Base-by-base conservation (phyloP, 2,888 invertebrate genomes). In the Carpatolechia fugitivella region DNA sequence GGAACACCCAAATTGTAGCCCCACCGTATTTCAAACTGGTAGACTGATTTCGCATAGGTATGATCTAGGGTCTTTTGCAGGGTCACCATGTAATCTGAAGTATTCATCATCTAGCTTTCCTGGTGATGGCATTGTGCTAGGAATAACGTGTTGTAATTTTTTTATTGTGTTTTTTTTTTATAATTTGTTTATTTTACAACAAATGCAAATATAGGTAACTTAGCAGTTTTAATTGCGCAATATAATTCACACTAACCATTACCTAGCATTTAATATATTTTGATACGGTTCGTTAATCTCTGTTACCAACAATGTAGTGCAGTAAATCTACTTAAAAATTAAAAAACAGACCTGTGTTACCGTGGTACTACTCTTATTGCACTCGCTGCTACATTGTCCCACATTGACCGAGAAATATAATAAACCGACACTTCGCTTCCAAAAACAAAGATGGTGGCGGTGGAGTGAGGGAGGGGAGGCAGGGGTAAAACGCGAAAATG, bases 371-470 rank as follows among this genome's bases (percentile, higher is more conserved):
- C n/a, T n/a, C n/a, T 11, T 8, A 41, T 18, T 3, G 35, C n/a
- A 18, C 11, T 41, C 13, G 51, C 54, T 61, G 70, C 66, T 70
- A 67, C 65, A 65, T 16, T 31, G 31, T 31, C 40, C 41, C 52
- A 52, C 71, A 71, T 69, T 66, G 66, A 60, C 67, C 65, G 59
- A 60, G 62, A 60, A 60, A 60, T 58, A 58, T 62, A 66, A 70
- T 72, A 72, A n/a, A 71, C 71, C 67, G 70, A 69, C 77, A 75
- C 78, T 76, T 80, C 79, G 70, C 76, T 68, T 70, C 72, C 70
- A 69, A 77, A 75, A 81, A 80, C 80, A 80, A 82, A 81, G 80
- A 80, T 75, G 80, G 81, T 73, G 75, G 60, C 62, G 52, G n/a
- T 36, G 62, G 57, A 58, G 60, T 10, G 57, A 57, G 44, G 46